A percentile compares a stretch with the other conserved stretches of the same genome.
Conservation (phyloP, 1,140 invertebrate species). For the Ladona fulva region DNA sequence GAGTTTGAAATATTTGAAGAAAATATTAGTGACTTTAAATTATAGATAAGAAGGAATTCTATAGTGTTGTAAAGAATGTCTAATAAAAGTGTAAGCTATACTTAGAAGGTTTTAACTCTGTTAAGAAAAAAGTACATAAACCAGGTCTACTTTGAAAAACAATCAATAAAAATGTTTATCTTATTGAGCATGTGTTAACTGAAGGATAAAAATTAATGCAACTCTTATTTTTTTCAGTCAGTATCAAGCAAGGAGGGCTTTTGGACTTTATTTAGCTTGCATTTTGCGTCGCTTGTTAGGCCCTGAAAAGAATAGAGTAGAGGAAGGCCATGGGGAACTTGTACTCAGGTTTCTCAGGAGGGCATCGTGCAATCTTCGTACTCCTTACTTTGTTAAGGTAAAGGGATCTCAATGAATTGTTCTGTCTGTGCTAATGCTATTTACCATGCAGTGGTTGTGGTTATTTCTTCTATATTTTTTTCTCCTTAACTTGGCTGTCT, state of each 20-base stretch:
- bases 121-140: too few relatives aligned
- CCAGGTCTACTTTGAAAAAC: too few relatives aligned
- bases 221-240: conserved; percentile 34
- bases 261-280: conserved; percentile 71
- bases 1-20: too few relatives aligned
- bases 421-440: not conserved
- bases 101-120: too few relatives aligned
- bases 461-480: conserved; percentile 2
- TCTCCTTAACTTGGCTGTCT: not conserved
- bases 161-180: too few relatives aligned
- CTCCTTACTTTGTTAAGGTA: conserved; percentile 62
- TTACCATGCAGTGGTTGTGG: conserved; percentile 8
- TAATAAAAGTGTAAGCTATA: too few relatives aligned
- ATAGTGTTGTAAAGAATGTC: too few relatives aligned
- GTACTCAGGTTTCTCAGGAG: conserved; percentile 76
- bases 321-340: conserved; percentile 52
- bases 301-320: conserved; percentile 50
- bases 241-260: conserved; percentile 65
- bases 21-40: too few relatives aligned
- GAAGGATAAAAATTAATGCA: too few relatives aligned
- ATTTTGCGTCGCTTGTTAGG: conserved; percentile 50
- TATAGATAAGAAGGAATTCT: too few relatives aligned
- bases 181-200: too few relatives aligned
- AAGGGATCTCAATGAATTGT: conserved; percentile 25
- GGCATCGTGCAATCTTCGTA: conserved; percentile 63